Percentiles rank a stretch among this genome's conserved stretches.
These are phyloP conservation scores for Acanthosoma haemorrhoidale DNA, from an alignment of 2,888 invertebrate species.

Conservation along the genomic window DNA sequence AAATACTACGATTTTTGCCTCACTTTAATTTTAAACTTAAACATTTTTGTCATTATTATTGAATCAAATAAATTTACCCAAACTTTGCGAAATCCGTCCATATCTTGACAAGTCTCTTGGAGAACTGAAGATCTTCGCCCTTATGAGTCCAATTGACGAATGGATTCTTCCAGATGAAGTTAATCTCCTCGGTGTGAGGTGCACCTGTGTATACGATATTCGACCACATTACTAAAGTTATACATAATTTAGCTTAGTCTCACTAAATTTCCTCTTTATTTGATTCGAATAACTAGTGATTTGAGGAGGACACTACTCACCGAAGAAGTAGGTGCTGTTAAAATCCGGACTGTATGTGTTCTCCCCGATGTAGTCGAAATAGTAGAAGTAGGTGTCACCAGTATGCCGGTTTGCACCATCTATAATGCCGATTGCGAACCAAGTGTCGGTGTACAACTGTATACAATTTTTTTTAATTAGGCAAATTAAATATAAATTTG, in stretches of 20 bases:
- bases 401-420: conserved; percentile 13
- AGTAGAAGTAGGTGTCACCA: conserved; percentile 11
- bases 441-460: conserved; percentile 3
- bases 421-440: background rate
- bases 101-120: conserved; percentile 14
- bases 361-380: conserved; percentile 16
- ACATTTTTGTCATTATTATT: background rate
- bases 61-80: conserved; percentile 6
- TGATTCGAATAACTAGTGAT: background rate
- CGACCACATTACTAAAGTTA: background rate
- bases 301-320: background rate
- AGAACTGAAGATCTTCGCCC: conserved; percentile 24
- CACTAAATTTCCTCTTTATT: too few relatives aligned
- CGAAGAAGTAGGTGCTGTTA: background rate
- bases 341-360: background rate
- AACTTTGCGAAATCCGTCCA: conserved; percentile 25
- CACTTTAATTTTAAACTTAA: background rate
- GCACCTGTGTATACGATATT: background rate
- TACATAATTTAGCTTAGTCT: background rate
- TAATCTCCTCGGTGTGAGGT: conserved; percentile 18
- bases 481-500: too few relatives aligned
- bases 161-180: background rate
- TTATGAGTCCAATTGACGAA: background rate
- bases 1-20: background rate
- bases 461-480: too few relatives aligned